A percentile compares a stretch with the other conserved stretches of the same genome.
These are phyloP conservation scores for Ferrisia virgata DNA, from an alignment of 2,888 invertebrate species.

Conservation along the genomic window DNA sequence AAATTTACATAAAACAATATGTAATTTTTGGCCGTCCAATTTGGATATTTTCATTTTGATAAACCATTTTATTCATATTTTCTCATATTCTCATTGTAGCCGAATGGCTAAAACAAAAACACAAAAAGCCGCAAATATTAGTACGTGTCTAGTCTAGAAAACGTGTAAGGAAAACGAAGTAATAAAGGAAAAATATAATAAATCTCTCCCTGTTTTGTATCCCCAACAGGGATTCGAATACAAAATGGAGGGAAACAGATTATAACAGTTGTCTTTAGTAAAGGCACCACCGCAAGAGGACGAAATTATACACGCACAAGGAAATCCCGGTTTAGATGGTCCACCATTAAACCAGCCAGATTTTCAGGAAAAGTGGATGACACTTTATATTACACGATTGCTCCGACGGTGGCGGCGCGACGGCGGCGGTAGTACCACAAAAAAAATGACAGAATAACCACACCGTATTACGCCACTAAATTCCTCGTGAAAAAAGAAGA, in stretches of 20 bases:
- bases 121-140: slow-evolving; percentile 14
- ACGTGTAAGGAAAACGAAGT: slow-evolving; percentile 34
- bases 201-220: slow-evolving; percentile 27
- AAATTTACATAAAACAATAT: slow-evolving; percentile 34
- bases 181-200: slow-evolving; percentile 36
- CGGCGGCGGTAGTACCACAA: not conserved
- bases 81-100: not conserved
- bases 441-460: not conserved
- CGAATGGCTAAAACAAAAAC: slow-evolving; percentile 11
- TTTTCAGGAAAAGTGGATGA: slow-evolving; percentile 30
- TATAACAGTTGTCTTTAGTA: slow-evolving; percentile 36
- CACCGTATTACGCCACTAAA: not conserved
- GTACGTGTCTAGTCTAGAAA: slow-evolving; percentile 35
- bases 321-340: slow-evolving; percentile 32
- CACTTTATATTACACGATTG: slow-evolving; percentile 25
- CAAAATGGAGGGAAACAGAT: slow-evolving; percentile 29
- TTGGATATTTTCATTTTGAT: slow-evolving; percentile 15
- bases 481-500: slow-evolving; percentile 2
- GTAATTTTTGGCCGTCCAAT: slow-evolving; percentile 22
- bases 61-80: slow-evolving; percentile 17
- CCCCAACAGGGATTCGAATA: slow-evolving; percentile 9
- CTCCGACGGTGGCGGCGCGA: not conserved
- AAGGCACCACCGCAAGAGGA: not conserved
- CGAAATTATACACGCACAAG: slow-evolving; percentile 31
- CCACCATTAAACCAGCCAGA: slow-evolving; percentile 32